Evolutionary conservation across 2,888 invertebrate genomes (phyloP).

Genomic region (Tetropium fuscum): DNA sequence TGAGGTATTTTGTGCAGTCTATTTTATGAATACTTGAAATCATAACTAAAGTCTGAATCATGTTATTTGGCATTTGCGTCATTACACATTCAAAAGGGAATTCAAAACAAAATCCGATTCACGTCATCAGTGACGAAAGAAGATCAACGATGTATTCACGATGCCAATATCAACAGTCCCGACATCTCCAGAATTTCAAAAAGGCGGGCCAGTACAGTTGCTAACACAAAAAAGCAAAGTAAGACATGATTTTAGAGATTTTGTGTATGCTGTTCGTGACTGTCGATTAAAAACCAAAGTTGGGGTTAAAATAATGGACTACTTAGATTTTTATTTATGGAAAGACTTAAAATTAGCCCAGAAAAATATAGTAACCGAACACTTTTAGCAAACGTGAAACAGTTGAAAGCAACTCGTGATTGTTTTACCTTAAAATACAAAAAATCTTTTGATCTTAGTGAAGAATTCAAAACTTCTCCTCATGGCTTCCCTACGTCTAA

Average conservation of each 20-base stretch:
- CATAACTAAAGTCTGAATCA: too few relatives aligned
- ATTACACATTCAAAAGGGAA: too few relatives aligned
- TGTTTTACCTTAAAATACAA: slow-evolving; percentile 2
- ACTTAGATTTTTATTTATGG: neutral
- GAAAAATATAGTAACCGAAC: slow-evolving; percentile 1
- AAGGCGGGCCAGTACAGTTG: too few relatives aligned
- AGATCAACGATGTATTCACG: too few relatives aligned
- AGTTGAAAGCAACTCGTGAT: slow-evolving; percentile 9
- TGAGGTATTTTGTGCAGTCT: too few relatives aligned
- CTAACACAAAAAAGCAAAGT: too few relatives aligned
- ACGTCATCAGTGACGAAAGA: too few relatives aligned
- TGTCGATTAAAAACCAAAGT: neutral
- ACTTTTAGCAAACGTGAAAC: slow-evolving; percentile 2
- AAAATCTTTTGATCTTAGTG: neutral
- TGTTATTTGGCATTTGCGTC: too few relatives aligned
- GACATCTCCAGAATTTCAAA: too few relatives aligned
- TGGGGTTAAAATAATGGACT: neutral
- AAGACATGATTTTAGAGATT: slow-evolving; percentile 2
- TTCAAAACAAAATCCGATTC: too few relatives aligned
- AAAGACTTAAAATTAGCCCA: neutral
- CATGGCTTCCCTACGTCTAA: neutral
- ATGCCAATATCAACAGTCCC: too few relatives aligned
- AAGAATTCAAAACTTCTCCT: slow-evolving; percentile 6
- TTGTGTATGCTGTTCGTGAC: slow-evolving; percentile 1
- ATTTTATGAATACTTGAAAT: too few relatives aligned